phyloP scores from a whole-genome alignment of 2,113 vertebrate species.

The Zosterops pallidus region DNA sequence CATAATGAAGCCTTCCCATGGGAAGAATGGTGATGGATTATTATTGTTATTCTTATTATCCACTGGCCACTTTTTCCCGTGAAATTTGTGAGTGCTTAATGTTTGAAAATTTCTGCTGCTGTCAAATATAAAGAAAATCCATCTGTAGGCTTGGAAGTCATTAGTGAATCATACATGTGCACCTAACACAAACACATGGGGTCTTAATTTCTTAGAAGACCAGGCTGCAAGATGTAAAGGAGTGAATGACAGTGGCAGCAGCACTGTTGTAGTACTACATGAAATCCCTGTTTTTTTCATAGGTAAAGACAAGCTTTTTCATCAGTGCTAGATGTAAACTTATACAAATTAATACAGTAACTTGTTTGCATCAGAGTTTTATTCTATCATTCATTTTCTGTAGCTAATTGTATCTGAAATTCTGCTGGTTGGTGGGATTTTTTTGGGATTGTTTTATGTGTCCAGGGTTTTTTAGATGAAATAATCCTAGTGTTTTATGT shows the following conservation, averaged over 20 bases:
- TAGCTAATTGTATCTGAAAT: neutral
- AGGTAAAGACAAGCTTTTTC: neutral
- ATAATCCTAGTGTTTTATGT: neutral
- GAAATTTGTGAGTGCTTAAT: neutral
- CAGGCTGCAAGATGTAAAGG: neutral
- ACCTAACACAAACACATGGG: neutral
- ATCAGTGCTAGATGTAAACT: neutral
- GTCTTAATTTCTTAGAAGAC: neutral
- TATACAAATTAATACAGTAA: neutral
- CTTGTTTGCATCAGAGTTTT: neutral
- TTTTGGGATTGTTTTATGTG: neutral
- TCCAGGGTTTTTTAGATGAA: neutral
- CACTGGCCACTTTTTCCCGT: neutral
- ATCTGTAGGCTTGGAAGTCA: neutral
- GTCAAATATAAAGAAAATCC: neutral
- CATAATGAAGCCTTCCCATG: neutral
- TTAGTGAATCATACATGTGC: neutral
- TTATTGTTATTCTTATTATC: neutral
- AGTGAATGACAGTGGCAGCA: neutral
- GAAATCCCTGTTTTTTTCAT: neutral
- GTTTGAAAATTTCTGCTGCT: neutral
- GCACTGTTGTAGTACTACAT: neutral
- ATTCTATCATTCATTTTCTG: neutral
- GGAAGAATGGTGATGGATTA: neutral
- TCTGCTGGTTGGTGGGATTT: neutral